Percentiles rank a stretch among this genome's conserved stretches.
phyloP scores from a whole-genome alignment of 2,113 vertebrate species.

The Zonotrichia leucophrys region DNA sequence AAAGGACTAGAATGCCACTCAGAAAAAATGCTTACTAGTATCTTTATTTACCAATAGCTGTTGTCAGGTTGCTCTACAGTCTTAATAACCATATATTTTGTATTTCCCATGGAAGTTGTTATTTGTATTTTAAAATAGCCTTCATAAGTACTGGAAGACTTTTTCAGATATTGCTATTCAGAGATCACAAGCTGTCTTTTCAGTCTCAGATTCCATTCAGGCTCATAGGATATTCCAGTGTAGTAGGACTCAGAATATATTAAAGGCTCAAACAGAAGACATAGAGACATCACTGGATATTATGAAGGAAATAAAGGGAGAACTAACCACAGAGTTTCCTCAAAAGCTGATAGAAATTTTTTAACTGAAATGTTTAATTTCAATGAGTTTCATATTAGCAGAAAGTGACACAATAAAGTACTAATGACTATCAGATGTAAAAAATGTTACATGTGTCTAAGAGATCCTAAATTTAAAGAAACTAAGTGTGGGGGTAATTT shows the following conservation, averaged over 20 bases:
- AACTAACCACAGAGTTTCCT: neutral
- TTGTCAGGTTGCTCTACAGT: neutral
- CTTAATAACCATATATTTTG: neutral
- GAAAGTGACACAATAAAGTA: neutral
- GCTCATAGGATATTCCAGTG: neutral
- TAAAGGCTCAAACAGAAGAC: neutral
- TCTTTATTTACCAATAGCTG: neutral
- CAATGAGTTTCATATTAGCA: neutral
- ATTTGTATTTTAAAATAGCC: neutral
- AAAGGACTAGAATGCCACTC: neutral
- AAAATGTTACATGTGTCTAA: neutral
- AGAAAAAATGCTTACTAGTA: neutral
- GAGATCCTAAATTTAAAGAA: neutral
- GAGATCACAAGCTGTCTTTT: neutral
- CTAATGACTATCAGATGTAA: neutral
- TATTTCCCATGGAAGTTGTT: neutral
- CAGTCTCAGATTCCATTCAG: neutral
- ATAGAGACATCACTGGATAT: neutral
- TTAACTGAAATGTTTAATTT: neutral
- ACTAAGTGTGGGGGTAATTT: neutral
- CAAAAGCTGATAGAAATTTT: neutral
- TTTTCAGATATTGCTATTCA: neutral
- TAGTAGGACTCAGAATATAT: neutral
- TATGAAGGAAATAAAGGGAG: neutral
- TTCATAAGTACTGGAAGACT: neutral